Base-by-base conservation (phyloP, 2,888 invertebrate species). In the Melieria omissa region DNA sequence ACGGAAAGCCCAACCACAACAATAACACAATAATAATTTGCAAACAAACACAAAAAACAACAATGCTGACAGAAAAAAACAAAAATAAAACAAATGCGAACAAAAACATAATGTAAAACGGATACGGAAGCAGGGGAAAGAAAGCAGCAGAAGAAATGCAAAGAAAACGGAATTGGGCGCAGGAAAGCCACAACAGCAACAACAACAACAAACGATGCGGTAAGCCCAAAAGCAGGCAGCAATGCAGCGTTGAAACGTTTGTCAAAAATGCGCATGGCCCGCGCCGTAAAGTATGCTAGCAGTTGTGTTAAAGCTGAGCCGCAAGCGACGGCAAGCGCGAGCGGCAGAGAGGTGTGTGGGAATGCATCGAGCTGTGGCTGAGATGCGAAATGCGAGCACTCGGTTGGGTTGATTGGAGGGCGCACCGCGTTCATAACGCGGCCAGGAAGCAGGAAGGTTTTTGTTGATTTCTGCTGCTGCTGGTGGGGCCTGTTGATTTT, bases 381-480 rank as follows among this genome's bases (percentile, higher is more conserved):
- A 16, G 16, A 16, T 16, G 16, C 16, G 16, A 16, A 16, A 16
- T 16, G 16, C 16, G 16, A 16, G 16, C 16, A 2, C 16, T 16
- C 16, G 16, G 16, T 16, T 16, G 16, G 16, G 16, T 16, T 16
- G 16, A 16, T 16, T 16, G 16, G 16, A 16, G 16, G 16, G 29
- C 29, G 29, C 29, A 29, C 29, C 29, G 29, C 29, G 29, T 14
- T 5, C 14, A 7, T 45, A 45, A 29, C n/a, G 14, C 16, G 29
- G 52, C n/a, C 44, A 54, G 41, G 57, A 66, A 66, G 14, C 57
- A 66, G 46, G n/a, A 65, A 66, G 58, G 45, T 16, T 10, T 57
- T 66, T 66, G 42, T 65, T 65, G 54, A 65, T 65, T 65, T 47
- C 44, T 14, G 44, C 62, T 10, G 45, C 47, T 46, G 62, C 62